These are phyloP conservation scores for Microctonus brassicae DNA, from an alignment of 2,888 invertebrate genomes.

Conservation along the genomic window DNA sequence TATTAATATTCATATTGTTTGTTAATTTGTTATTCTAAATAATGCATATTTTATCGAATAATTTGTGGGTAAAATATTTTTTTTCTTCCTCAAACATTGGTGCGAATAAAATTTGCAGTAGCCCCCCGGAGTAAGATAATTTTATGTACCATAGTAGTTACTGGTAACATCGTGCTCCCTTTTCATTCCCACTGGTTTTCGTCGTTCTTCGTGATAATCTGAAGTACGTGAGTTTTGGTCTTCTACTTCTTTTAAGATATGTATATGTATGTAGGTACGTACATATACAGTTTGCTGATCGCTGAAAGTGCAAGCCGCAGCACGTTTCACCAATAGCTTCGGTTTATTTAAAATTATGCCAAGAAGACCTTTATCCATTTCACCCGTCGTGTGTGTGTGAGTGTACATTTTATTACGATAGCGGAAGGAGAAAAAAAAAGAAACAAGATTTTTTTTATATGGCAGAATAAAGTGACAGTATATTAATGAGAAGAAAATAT, in stretches of 20 bases:
- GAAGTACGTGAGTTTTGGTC: constrained; percentile 18
- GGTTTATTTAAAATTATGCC: constrained; percentile 32
- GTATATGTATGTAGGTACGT: not conserved
- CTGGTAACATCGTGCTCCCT: not conserved
- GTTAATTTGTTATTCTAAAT: not conserved
- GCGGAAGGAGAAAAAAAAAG: not conserved
- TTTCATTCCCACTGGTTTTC: not conserved
- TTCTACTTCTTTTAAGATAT: constrained; percentile 8
- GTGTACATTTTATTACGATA: too few relatives aligned
- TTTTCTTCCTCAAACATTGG: not conserved
- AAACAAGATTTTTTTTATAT: too few relatives aligned
- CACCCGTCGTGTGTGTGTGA: not conserved
- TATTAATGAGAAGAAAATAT: not conserved
- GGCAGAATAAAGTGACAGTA: not conserved
- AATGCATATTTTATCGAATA: not conserved
- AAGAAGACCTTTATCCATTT: constrained; percentile 25
- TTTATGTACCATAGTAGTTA: not conserved
- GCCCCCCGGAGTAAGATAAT: not conserved
- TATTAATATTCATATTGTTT: too few relatives aligned
- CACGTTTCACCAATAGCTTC: constrained; percentile 31
- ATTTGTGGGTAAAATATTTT: not conserved
- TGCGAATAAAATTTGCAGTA: constrained; percentile 7
- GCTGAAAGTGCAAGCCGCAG: constrained; percentile 19
- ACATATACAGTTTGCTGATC: constrained; percentile 7
- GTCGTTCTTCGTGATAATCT: constrained; percentile 14